phyloP scores from a whole-genome alignment of 2,797 vertebrate species.

The Oreochromis grahami region DNA sequence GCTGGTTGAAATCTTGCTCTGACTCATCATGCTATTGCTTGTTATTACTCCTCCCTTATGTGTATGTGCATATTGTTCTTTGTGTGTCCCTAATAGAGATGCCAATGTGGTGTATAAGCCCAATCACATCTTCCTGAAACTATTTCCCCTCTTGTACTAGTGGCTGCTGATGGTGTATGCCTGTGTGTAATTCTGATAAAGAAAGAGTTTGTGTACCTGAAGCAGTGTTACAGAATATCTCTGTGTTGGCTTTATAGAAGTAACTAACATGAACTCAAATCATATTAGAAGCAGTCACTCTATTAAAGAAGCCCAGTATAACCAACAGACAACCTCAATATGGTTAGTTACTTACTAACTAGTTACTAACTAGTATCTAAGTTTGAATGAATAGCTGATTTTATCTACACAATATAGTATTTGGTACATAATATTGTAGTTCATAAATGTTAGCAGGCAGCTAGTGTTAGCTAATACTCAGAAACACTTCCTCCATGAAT shows the following conservation, averaged over 20 bases:
- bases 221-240: neutral
- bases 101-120: neutral
- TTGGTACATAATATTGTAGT: neutral
- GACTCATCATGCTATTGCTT: conserved; percentile 41
- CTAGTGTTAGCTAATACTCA: neutral
- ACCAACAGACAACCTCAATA: neutral
- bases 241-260: neutral
- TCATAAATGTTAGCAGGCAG: neutral
- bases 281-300: neutral
- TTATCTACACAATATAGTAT: neutral
- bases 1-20: conserved; percentile 34
- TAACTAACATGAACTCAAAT: neutral
- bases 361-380: neutral
- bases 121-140: neutral
- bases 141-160: neutral
- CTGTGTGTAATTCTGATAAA: neutral
- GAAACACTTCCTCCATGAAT: neutral
- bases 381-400: neutral
- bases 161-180: neutral
- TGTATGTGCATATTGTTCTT: neutral
- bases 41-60: conserved; percentile 19
- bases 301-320: neutral
- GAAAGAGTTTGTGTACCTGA: neutral
- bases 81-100: neutral
- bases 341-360: neutral